Evolutionary conservation across 2,113 vertebrate genomes (phyloP).

Genomic region (Bambusicola thoracicus): DNA sequence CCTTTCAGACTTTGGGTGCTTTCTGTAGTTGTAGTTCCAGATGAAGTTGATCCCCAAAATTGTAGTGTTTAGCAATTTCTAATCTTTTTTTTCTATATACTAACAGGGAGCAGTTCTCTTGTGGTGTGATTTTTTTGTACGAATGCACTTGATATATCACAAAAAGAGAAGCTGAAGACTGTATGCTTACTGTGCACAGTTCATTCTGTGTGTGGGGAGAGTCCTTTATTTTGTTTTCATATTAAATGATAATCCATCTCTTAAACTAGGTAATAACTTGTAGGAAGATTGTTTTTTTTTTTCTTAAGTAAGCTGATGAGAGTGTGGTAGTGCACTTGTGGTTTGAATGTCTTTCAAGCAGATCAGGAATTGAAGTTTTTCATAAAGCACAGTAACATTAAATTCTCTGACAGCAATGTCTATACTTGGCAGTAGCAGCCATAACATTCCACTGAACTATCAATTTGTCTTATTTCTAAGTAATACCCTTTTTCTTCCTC

Average conservation of each 20-base stretch:
- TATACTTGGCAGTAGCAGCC: background rate
- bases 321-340: background rate
- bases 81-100: background rate
- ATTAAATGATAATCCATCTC: background rate
- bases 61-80: background rate
- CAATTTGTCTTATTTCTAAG: background rate
- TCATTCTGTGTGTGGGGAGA: rapidly evolving
- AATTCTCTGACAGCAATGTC: background rate
- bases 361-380: background rate
- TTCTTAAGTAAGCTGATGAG: background rate
- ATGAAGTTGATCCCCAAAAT: background rate
- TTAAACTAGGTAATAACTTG: background rate
- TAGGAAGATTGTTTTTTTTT: background rate
- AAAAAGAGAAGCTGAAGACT: background rate
- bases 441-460: background rate
- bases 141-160: background rate
- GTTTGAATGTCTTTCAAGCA: background rate
- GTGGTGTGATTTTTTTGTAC: background rate
- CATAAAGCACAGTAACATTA: background rate
- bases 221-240: background rate
- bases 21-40: background rate
- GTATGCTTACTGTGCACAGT: background rate
- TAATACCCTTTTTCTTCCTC: background rate
- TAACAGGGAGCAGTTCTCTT: rapidly evolving
- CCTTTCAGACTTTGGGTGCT: background rate